These are phyloP conservation scores for Brachionichthys hirsutus DNA, from an alignment of 2,113 vertebrate species.

Conservation along the genomic window DNA sequence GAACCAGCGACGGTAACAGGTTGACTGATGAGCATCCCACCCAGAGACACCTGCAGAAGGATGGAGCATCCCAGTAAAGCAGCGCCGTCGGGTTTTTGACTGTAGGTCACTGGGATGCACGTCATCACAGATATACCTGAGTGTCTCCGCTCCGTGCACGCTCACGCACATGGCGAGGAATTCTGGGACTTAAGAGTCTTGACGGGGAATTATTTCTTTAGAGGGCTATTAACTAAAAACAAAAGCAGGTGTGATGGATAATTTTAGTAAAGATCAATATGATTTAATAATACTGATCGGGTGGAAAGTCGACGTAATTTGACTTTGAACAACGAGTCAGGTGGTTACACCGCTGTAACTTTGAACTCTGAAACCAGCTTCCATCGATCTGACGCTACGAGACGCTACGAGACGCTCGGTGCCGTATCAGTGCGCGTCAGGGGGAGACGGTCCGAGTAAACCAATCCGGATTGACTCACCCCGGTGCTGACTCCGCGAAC, in stretches of 20 bases:
- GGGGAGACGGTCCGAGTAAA: rapidly evolving
- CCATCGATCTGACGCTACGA: no score
- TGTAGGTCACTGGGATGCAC: no score
- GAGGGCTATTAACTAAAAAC: not conserved
- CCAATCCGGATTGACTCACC: slow-evolving; percentile 58
- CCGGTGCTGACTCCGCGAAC: slow-evolving; percentile 77
- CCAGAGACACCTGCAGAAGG: slow-evolving; percentile 69
- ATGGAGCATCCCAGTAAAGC: no score
- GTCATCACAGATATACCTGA: not conserved
- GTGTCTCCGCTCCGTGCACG: not conserved
- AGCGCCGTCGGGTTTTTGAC: no score
- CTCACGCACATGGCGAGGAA: slow-evolving; percentile 7
- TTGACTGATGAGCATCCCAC: slow-evolving; percentile 75
- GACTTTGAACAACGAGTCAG: no score
- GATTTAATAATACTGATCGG: no score
- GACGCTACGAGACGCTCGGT: no score
- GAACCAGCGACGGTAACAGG: slow-evolving; percentile 76
- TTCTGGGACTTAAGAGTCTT: slow-evolving; percentile 55
- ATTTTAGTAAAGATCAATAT: not conserved
- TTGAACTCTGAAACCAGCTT: no score
- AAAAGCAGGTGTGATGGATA: not conserved
- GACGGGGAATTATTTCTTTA: rapidly evolving
- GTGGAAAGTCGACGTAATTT: no score
- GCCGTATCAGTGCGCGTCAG: no score
- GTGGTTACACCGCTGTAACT: no score